These are phyloP conservation scores for Entelurus aequoreus DNA, from an alignment of 2,113 vertebrate species.

Conservation along the genomic window DNA sequence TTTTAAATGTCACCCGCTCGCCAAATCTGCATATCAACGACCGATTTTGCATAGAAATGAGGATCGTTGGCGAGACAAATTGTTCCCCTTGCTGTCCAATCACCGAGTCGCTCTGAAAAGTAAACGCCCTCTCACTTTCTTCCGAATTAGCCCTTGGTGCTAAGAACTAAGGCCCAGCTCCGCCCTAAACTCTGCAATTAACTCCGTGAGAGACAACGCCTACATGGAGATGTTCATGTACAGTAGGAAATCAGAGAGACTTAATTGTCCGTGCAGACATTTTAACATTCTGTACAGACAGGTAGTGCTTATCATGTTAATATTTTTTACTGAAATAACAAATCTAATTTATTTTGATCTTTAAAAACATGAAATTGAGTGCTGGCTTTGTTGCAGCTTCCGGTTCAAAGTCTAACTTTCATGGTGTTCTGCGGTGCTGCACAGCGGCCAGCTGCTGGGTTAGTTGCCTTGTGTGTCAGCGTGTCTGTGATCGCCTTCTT, in stretches of 20 bases:
- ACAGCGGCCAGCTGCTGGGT: too few species aligned
- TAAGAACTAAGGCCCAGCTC: conserved; percentile 51
- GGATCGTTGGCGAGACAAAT: conserved; percentile 50
- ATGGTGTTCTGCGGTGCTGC: too few species aligned
- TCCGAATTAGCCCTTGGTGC: conserved; percentile 74
- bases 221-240: conserved; percentile 31
- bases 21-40: conserved; percentile 72
- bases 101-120: conserved; percentile 62
- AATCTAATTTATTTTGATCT: conserved; percentile 64
- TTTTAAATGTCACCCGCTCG: conserved; percentile 76
- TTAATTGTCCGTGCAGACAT: conserved; percentile 49
- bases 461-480: too few species aligned
- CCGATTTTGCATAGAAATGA: conserved; percentile 68
- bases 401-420: conserved; percentile 50
- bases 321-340: conserved; percentile 57
- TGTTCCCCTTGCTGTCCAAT: conserved; percentile 36
- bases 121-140: conserved; percentile 59
- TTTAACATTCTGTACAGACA: conserved; percentile 40
- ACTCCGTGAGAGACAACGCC: conserved; percentile 58
- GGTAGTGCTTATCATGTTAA: conserved; percentile 34
- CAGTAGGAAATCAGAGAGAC: conserved; percentile 27
- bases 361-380: conserved; percentile 35
- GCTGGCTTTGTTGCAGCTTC: conserved; percentile 45
- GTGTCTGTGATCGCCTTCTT: too few species aligned
- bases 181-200: conserved; percentile 69